Percentiles rank a stretch among this genome's conserved stretches.
phyloP scores from a whole-genome alignment of 1,140 invertebrate species.

The Bombyx mandarina region DNA sequence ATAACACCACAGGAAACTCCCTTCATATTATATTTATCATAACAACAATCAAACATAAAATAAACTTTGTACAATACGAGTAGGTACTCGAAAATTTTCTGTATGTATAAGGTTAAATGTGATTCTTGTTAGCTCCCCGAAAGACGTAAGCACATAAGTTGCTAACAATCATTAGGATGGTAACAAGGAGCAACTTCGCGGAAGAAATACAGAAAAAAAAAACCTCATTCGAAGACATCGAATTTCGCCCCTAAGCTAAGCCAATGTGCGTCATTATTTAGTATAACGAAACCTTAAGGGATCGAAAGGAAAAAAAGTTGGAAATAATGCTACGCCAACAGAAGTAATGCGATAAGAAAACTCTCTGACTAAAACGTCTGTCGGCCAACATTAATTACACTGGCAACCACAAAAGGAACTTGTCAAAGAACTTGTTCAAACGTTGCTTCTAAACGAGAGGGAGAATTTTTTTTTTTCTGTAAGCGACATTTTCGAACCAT shows the following conservation, averaged over 20 bases:
- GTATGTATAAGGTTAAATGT: too few relatives aligned
- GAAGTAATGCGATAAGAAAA: slow-evolving; percentile 23
- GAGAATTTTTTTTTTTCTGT: slow-evolving; percentile 16
- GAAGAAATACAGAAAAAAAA: slow-evolving; percentile 11
- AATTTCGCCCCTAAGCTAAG: slow-evolving; percentile 11
- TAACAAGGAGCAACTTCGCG: slow-evolving; percentile 10
- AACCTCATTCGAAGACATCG: slow-evolving; percentile 11
- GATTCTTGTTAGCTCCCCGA: neutral
- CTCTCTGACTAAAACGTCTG: slow-evolving; percentile 13
- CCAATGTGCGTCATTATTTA: slow-evolving; percentile 19
- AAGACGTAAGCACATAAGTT: slow-evolving; percentile 3
- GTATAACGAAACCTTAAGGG: slow-evolving; percentile 13
- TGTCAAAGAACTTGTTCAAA: slow-evolving; percentile 29
- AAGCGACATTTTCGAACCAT: slow-evolving; percentile 12
- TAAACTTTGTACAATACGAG: too few relatives aligned
- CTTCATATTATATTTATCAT: neutral
- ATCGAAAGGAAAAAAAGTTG: slow-evolving; percentile 4
- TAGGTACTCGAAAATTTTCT: too few relatives aligned
- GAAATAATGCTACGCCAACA: slow-evolving; percentile 14
- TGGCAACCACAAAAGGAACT: slow-evolving; percentile 23
- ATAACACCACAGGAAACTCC: too few relatives aligned
- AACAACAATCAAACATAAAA: neutral
- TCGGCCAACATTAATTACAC: slow-evolving; percentile 33
- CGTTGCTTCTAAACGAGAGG: slow-evolving; percentile 13
- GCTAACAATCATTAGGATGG: slow-evolving; percentile 4